A percentile compares a stretch with the other conserved stretches of the same genome.
Conservation (phyloP, 1,140 invertebrate genomes). For the Mycetomoellerius zeteki region DNA sequence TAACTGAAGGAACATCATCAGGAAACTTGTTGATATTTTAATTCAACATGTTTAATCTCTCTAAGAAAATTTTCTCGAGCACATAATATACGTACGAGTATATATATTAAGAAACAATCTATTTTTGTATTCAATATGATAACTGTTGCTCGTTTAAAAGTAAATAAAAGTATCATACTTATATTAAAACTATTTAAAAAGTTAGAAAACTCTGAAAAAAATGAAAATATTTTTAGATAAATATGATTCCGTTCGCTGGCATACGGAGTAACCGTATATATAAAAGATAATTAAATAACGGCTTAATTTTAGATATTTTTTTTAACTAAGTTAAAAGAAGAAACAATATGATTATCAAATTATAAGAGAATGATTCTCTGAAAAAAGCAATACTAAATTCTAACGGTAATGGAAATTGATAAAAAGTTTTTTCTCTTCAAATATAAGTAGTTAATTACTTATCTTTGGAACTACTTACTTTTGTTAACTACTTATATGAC, state of each 20-base stretch:
- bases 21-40: neutral
- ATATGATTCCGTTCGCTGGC: neutral
- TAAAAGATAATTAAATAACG: slow-evolving; percentile 1
- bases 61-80: neutral
- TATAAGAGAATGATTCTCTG: neutral
- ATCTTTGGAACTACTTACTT: neutral
- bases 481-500: neutral
- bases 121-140: neutral
- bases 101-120: neutral
- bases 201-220: neutral
- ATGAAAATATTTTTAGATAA: neutral
- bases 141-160: neutral
- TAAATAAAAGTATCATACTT: neutral
- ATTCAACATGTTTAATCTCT: neutral
- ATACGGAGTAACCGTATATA: neutral
- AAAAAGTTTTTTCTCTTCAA: neutral
- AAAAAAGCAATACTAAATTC: neutral
- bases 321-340: neutral
- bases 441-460: neutral
- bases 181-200: neutral
- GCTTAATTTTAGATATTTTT: neutral
- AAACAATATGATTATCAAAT: neutral
- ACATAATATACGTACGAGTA: no score
- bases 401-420: neutral
- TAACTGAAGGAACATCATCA: neutral